These are phyloP conservation scores for Manis crassicaudata DNA, from an alignment of 2,797 vertebrate species.

Conservation along the genomic window DNA sequence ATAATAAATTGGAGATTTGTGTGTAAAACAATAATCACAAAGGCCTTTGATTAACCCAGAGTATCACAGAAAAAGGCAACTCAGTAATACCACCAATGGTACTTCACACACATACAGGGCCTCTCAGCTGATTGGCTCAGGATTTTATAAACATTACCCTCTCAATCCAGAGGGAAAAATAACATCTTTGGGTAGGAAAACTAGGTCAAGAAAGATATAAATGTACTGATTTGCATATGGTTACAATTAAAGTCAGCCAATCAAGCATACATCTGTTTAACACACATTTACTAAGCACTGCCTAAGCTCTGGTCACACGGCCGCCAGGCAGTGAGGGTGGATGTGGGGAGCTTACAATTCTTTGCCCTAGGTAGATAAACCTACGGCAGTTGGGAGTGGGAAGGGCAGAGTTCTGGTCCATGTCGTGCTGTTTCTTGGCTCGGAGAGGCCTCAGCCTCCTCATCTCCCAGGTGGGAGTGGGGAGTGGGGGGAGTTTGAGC, in stretches of 20 bases:
- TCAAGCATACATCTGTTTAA: constrained; percentile 19
- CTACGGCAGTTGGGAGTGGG: neutral
- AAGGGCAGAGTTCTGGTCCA: neutral
- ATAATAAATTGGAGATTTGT: constrained; percentile 73
- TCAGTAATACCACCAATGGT: constrained; percentile 19
- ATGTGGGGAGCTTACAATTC: neutral
- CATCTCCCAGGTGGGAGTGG: neutral
- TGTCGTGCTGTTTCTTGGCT: neutral
- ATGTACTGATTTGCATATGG: constrained; percentile 3
- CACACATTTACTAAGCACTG: constrained; percentile 1
- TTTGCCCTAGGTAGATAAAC: neutral
- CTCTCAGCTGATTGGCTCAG: neutral
- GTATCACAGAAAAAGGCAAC: constrained; percentile 31
- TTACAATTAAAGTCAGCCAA: constrained; percentile 32
- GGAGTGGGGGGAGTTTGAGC: neutral
- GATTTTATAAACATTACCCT: neutral
- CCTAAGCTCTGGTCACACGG: neutral
- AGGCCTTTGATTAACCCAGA: constrained; percentile 64
- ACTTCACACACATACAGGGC: neutral
- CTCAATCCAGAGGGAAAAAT: constrained; percentile 46
- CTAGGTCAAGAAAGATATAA: constrained; percentile 27
- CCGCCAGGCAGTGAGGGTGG: neutral
- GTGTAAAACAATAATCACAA: constrained; percentile 61
- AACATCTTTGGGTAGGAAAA: constrained; percentile 61
- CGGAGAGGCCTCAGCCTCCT: neutral